Percentiles rank a stretch among this genome's conserved stretches.
Evolutionary conservation across 1,140 invertebrate genomes (phyloP).

Genomic region (Lepidurus packardi): DNA sequence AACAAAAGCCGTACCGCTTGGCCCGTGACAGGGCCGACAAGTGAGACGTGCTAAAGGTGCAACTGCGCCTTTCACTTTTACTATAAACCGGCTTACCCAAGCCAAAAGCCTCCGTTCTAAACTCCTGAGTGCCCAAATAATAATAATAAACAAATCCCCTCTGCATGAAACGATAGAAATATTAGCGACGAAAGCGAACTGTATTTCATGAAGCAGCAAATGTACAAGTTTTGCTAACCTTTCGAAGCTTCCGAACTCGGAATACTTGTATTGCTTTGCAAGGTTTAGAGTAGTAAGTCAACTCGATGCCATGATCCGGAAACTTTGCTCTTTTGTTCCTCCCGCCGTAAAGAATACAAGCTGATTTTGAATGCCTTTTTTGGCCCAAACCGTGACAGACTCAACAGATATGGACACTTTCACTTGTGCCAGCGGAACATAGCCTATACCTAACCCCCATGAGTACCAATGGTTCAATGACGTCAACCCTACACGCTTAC

Average conservation of each 20-base stretch:
- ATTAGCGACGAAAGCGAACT: too few relatives aligned
- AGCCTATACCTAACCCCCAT: slow-evolving; percentile 6
- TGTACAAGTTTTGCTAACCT: too few relatives aligned
- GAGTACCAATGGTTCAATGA: not conserved
- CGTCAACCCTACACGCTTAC: not conserved
- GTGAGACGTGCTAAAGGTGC: slow-evolving; percentile 7
- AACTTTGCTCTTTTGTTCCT: not conserved
- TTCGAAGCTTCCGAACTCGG: too few relatives aligned
- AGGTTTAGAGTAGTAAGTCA: not conserved
- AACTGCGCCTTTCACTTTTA: slow-evolving; percentile 19
- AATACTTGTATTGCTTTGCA: too few relatives aligned
- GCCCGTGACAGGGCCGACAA: slow-evolving; percentile 7
- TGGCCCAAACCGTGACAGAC: slow-evolving; percentile 6
- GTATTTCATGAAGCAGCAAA: too few relatives aligned
- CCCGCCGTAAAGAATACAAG: not conserved
- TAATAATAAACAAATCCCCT: too few relatives aligned
- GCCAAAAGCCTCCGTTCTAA: not conserved
- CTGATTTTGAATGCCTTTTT: slow-evolving; percentile 19
- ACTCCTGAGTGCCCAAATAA: too few relatives aligned
- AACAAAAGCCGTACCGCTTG: not conserved
- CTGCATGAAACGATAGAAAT: too few relatives aligned
- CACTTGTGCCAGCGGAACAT: slow-evolving; percentile 16
- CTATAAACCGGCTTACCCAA: slow-evolving; percentile 10
- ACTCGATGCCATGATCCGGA: not conserved
- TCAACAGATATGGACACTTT: slow-evolving; percentile 16